Evolutionary conservation across 2,888 invertebrate genomes (phyloP), one percentile per base, ranked within the genome.

Genomic region (Euproctis similis): DNA sequence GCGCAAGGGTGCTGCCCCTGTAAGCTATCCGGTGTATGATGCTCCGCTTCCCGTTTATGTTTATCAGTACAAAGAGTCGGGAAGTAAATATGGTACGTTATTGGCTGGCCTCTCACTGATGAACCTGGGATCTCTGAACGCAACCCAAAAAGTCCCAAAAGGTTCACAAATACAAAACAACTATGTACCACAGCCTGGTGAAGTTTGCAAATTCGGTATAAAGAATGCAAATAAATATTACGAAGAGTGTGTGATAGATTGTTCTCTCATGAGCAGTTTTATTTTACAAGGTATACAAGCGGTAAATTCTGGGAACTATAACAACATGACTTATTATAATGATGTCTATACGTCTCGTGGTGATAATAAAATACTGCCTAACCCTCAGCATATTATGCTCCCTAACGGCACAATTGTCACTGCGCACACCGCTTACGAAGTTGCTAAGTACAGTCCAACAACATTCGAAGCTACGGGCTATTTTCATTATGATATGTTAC

Each of bases 51-150:
- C 51, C 2, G 8, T 17, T 4, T 52, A 46, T 25, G 46, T 49
- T 2, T 47, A 42, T 13, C 31, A 46, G 26, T 47, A 49, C 36
- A 41, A 39, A 36, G 24, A 34, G 8, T 49, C 52, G 2, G 26
- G 33, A 1, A 44, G 37, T 13, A 43, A 40, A 21, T 52, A 45
- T 24, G 31, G 44, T 7, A 27, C 31, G 9, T 28, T 52, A 9
- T 26, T 52, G 11, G 28, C 49, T 10, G 47, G 49, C 6, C 26
- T 52, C 3, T 43, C 47, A 4, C 33, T 52, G 2, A 46, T 44
- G 28, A 52, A 52, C 13, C 28, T 52, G 2, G 44, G 42, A 12
- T 34, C 14, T 36, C 36, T 24, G 13, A 31, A 11, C 10, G 21
- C 3, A 10, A 9, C 21, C 2, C 6, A 11, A 2, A 2, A 9